Conservation (phyloP, 1,140 invertebrate species). For the Leptonema lineaticorne region DNA sequence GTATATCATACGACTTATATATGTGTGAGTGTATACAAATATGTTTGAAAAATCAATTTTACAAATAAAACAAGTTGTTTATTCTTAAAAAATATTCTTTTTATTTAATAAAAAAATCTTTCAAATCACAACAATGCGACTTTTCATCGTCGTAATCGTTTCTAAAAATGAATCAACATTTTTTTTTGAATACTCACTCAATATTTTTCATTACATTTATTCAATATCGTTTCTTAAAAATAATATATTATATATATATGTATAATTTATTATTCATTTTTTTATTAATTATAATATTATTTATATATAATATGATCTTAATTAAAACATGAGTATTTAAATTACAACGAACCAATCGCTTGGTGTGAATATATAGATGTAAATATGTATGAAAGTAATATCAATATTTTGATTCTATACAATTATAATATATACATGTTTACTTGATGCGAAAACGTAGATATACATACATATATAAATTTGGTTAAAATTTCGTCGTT, state of each 20-base stretch:
- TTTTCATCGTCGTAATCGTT: conserved; percentile 10
- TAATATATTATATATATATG: conserved; percentile 18
- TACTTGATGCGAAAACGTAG: not conserved
- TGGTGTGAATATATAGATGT: not conserved
- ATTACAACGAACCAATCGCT: conserved; percentile 10
- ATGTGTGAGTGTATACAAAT: not conserved
- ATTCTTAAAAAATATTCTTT: conserved; percentile 40
- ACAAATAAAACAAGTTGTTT: conserved; percentile 20
- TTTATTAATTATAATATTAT: conserved; percentile 9
- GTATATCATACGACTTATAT: not conserved
- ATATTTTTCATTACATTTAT: conserved; percentile 1
- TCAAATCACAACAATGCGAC: conserved; percentile 34
- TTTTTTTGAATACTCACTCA: conserved; percentile 4
- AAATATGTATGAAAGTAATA: too few relatives aligned
- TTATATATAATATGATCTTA: conserved; percentile 22
- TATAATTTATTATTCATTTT: conserved; percentile 1
- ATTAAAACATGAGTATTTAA: too few relatives aligned
- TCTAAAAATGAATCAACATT: conserved; percentile 5
- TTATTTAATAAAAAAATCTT: conserved; percentile 40
- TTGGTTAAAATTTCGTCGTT: not conserved
- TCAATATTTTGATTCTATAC: not conserved
- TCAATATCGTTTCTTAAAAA: conserved; percentile 14
- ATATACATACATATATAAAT: too few relatives aligned
- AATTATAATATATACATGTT: conserved; percentile 8
- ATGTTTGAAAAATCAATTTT: not conserved